Conservation (phyloP, 2,888 invertebrate species). For the Acanthosoma haemorrhoidale region DNA sequence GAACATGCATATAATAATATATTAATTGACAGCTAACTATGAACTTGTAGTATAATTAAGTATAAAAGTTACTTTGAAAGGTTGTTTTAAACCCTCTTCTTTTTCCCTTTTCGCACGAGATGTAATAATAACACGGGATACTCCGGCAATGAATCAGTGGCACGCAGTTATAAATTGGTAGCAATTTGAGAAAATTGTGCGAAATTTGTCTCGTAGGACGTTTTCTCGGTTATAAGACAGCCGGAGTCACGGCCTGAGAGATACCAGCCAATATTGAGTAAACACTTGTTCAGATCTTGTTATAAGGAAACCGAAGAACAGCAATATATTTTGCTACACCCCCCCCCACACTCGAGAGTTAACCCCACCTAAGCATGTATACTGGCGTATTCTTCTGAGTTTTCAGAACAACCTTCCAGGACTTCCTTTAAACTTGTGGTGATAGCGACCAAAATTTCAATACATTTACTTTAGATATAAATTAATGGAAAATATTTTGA, state of each 20-base stretch:
- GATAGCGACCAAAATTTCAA: no score
- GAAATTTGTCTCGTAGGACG: not conserved
- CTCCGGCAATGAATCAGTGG: not conserved
- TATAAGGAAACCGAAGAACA: not conserved
- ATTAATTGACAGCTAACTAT: no score
- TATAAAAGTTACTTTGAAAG: no score
- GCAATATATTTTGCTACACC: not conserved
- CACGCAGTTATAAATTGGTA: not conserved
- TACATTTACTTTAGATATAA: no score
- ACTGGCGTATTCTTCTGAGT: not conserved
- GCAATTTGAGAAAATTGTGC: not conserved
- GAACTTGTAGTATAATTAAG: no score
- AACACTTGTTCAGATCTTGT: not conserved
- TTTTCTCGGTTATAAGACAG: not conserved
- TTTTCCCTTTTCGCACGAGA: no score
- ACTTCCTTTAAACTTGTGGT: no score
- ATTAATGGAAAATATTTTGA: no score
- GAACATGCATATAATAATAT: no score
- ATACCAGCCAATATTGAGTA: conserved; percentile 7
- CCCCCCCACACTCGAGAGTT: not conserved
- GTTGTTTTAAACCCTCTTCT: no score
- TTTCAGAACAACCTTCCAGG: no score
- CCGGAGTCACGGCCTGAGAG: not conserved
- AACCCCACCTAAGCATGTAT: not conserved
- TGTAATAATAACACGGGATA: no score